Evolutionary conservation across 1,140 invertebrate species (phyloP), one percentile per base, ranked within the genome.

Genomic region (Cepaea nemoralis): DNA sequence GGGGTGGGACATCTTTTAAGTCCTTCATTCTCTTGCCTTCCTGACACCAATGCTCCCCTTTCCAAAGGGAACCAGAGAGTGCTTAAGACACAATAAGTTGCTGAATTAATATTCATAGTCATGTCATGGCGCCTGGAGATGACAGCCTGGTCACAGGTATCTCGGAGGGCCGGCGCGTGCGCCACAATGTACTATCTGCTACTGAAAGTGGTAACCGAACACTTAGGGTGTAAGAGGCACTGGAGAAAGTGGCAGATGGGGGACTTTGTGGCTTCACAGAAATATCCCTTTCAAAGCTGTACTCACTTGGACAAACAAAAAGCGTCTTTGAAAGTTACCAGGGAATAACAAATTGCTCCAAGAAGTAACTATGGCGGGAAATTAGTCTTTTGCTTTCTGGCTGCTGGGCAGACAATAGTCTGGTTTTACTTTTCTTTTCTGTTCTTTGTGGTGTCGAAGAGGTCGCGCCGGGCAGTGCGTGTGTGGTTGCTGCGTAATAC

Each of bases 71-170:
- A 24, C n/a, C 50, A 3, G 50, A 24, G 50, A 55, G n/a, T 55
- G 1, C 50, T 55, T 45, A 22, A 24, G 3, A 14, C n/a, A 63
- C 27, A 63, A 63, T 31, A 63, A 31, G 59, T 70, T 35, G 10
- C 22, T 40, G 35, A 42, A 70, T 70, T 70, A 70, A n/a, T 12
- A 70, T 70, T 70, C 69, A 70, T 70, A 70, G 69, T 70, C 69
- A 70, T 70, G 69, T 70, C 69, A 24, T 42, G 35, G 22, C 22
- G 6, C 40, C 69, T 6, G 39, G 24, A 70, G 27, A n/a, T 63
- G 59, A 31, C 59, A 63, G 59, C n/a, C 0, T 22, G 16, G 5
- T 14, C 6, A 3, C 50, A 24, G 8, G 50, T 3, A 2, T 19
- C 27, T 63, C n/a, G 12, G 59, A 55, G 8, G n/a, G 59, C 59